phyloP scores from a whole-genome alignment of 2,888 invertebrate species.

The Gryllus longicercus region DNA sequence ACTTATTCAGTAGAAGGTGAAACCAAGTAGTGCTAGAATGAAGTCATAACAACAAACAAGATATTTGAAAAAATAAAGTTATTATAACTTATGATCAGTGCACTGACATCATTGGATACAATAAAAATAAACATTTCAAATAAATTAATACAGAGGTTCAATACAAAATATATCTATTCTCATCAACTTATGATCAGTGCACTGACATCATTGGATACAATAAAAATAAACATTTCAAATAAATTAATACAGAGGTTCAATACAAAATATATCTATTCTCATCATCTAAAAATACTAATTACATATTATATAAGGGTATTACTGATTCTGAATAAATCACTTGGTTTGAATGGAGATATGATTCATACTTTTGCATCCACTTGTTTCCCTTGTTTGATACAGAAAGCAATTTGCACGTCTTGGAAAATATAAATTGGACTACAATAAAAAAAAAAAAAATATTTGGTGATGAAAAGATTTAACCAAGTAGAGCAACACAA shows the following conservation, averaged over 20 bases:
- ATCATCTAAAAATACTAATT: background rate
- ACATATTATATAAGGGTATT: background rate
- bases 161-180: slow-evolving; percentile 11
- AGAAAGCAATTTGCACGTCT: background rate
- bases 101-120: background rate
- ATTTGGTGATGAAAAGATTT: background rate
- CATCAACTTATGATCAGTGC: slow-evolving; percentile 5
- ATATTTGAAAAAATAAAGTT: no score
- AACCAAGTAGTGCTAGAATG: no score
- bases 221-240: slow-evolving; percentile 10
- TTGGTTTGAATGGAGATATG: background rate
- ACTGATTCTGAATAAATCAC: background rate
- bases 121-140: slow-evolving; percentile 10
- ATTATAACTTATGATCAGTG: slow-evolving; percentile 6
- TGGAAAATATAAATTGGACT: background rate
- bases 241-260: background rate
- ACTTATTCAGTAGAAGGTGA: no score
- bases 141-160: background rate
- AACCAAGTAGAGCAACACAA: background rate
- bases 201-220: background rate
- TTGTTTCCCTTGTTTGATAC: no score
- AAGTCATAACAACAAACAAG: no score
- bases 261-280: slow-evolving; percentile 11
- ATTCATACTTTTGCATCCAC: background rate
- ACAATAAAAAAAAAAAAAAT: background rate